Conservation (phyloP, 2,888 invertebrate species). For the Hyposoter didymator region DNA sequence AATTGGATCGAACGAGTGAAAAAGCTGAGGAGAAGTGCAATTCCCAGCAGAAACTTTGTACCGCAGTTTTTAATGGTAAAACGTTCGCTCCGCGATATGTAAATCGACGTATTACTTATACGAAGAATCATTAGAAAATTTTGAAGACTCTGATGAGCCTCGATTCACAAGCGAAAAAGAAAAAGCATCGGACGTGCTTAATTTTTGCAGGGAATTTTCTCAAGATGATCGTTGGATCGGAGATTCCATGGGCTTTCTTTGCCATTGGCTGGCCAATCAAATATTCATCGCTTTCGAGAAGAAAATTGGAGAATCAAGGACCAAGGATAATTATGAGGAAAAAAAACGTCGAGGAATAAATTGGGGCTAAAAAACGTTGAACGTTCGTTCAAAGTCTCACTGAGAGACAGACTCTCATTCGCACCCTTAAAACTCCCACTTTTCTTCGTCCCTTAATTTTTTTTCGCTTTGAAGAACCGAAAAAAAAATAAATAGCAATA, state of each 20-base stretch:
- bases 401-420: conserved; percentile 44
- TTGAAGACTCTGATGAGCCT: conserved; percentile 40
- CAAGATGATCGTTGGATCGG: conserved; percentile 21
- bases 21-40: not conserved
- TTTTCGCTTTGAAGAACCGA: not conserved
- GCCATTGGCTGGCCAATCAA: conserved; percentile 61
- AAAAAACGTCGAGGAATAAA: not conserved
- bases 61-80: conserved; percentile 14
- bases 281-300: conserved; percentile 59
- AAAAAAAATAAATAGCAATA: conserved; percentile 8
- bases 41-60: conserved; percentile 18
- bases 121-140: conserved; percentile 48
- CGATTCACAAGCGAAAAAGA: not conserved
- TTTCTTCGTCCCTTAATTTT: not conserved
- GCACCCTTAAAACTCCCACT: not conserved
- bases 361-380: conserved; percentile 15
- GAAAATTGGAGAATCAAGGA: conserved; percentile 6
- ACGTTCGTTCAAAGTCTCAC: conserved; percentile 58
- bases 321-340: not conserved
- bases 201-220: conserved; percentile 47
- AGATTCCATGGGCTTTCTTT: conserved; percentile 7
- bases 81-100: conserved; percentile 32
- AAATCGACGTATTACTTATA: conserved; percentile 55
- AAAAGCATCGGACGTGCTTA: conserved; percentile 30
- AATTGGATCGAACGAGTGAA: conserved; percentile 12